A percentile compares a stretch with the other conserved stretches of the same genome.
These are phyloP conservation scores for Anthopleura sola DNA, from an alignment of 64 coral and sea anemone genomes.

Conservation along the genomic window DNA sequence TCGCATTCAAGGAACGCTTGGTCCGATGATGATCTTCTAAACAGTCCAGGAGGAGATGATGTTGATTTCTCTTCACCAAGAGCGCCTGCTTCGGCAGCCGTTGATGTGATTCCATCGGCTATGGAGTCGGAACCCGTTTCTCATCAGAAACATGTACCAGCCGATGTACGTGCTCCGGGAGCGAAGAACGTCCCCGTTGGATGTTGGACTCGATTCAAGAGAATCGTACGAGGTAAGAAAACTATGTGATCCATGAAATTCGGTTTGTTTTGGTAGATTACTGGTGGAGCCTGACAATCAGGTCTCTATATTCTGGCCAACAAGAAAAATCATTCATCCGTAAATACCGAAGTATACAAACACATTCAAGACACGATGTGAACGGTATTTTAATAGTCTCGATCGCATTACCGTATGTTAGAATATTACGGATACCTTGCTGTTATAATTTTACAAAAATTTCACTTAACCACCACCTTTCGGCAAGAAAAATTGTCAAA, in stretches of 20 bases:
- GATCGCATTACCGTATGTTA: not conserved
- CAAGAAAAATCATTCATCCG: not conserved
- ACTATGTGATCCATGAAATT: not conserved
- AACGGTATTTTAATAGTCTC: not conserved
- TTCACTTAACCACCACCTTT: not conserved
- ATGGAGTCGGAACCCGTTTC: slow-evolving; percentile 93
- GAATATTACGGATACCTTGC: not conserved
- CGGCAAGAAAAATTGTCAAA: not conserved
- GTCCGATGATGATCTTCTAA: slow-evolving; percentile 80
- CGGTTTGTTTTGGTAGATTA: not conserved
- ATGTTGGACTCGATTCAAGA: slow-evolving; percentile 90
- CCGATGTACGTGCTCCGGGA: slow-evolving; percentile 89
- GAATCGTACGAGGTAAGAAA: slow-evolving; percentile 81
- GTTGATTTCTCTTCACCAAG: slow-evolving; percentile 77
- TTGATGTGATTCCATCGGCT: slow-evolving; percentile 84
- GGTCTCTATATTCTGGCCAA: not conserved
- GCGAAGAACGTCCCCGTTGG: slow-evolving; percentile 94
- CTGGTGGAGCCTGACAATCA: not conserved
- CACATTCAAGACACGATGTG: not conserved
- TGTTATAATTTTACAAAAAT: not conserved
- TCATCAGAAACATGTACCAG: slow-evolving; percentile 60
- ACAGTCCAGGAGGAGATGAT: slow-evolving; percentile 75
- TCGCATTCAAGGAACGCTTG: slow-evolving; percentile 90
- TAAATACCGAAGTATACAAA: not conserved
- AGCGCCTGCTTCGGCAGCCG: slow-evolving; percentile 82